A percentile compares a stretch with the other conserved stretches of the same genome.
phyloP scores from a whole-genome alignment of 2,888 invertebrate species.

The Rosalia funebris region DNA sequence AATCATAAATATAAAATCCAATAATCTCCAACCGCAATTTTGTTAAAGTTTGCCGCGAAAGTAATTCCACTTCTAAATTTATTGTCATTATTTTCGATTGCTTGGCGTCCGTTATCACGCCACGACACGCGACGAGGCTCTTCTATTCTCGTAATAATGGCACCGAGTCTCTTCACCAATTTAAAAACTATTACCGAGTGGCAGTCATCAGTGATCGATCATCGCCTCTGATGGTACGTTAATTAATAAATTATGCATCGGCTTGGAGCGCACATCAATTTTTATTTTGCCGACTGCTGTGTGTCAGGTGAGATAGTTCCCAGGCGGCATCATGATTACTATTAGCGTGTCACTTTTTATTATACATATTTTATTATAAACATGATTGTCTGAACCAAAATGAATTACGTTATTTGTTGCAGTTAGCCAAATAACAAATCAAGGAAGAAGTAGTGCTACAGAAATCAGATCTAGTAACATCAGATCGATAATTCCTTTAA shows the following conservation, averaged over 20 bases:
- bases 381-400: too few relatives aligned
- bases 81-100: conserved; percentile 31
- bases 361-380: conserved; percentile 4
- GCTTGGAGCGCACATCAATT: conserved; percentile 33
- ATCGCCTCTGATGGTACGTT: conserved; percentile 27
- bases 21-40: conserved; percentile 14
- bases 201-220: conserved; percentile 22
- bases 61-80: conserved; percentile 31
- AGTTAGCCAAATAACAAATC: too few relatives aligned
- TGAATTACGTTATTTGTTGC: too few relatives aligned
- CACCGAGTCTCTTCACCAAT: conserved; percentile 17
- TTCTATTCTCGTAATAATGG: conserved; percentile 16
- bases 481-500: too few relatives aligned
- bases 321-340: conserved; percentile 15
- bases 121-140: conserved; percentile 30
- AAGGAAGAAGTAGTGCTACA: too few relatives aligned
- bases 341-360: not conserved
- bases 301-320: conserved; percentile 32
- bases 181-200: conserved; percentile 10
- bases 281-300: conserved; percentile 30
- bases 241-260: conserved; percentile 36
- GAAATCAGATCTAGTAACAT: too few relatives aligned
- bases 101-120: conserved; percentile 27
- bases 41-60: conserved; percentile 28
- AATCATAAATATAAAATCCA: conserved; percentile 31